A percentile compares a stretch with the other conserved stretches of the same genome.
Evolutionary conservation across 2,888 invertebrate genomes (phyloP).

Genomic region (Nephrotoma flavescens): DNA sequence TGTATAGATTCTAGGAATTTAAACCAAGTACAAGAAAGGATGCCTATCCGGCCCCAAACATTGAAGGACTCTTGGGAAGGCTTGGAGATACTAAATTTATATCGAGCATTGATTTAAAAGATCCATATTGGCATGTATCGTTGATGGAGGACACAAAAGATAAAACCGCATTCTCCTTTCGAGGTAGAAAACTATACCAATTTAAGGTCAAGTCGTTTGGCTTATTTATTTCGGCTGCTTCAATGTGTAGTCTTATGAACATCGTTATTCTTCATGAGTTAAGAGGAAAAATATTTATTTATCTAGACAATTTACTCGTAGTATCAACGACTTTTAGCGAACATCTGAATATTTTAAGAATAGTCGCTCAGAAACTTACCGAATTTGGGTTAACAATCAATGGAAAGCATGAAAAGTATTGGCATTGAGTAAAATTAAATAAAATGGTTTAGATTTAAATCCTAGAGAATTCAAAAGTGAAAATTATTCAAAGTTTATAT

Average conservation of each 20-base stretch:
- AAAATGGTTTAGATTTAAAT: too few species aligned
- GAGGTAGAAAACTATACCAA: too few species aligned
- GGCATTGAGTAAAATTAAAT: not conserved
- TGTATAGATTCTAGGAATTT: too few species aligned
- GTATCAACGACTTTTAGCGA: not conserved
- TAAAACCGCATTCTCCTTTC: too few species aligned
- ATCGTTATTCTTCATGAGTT: conserved; percentile 13
- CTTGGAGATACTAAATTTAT: too few species aligned
- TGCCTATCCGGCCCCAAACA: too few species aligned
- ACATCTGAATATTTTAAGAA: not conserved
- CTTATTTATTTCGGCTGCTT: not conserved
- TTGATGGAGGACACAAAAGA: too few species aligned
- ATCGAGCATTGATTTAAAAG: too few species aligned
- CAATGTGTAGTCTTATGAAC: conserved; percentile 15
- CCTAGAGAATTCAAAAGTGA: too few species aligned
- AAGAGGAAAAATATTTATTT: conserved; percentile 8
- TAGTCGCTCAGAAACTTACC: not conserved
- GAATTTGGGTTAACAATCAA: conserved; percentile 1
- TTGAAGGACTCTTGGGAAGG: too few species aligned
- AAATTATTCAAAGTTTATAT: too few species aligned
- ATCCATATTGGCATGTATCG: conserved; percentile 11
- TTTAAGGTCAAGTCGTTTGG: conserved; percentile 13
- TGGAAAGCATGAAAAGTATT: not conserved
- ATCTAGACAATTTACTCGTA: conserved; percentile 5
- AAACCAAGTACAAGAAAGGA: too few species aligned